Evolutionary conservation across 2,113 vertebrate genomes (phyloP), one percentile per base, ranked within the genome.

Genomic region (Orthonyx spaldingii): DNA sequence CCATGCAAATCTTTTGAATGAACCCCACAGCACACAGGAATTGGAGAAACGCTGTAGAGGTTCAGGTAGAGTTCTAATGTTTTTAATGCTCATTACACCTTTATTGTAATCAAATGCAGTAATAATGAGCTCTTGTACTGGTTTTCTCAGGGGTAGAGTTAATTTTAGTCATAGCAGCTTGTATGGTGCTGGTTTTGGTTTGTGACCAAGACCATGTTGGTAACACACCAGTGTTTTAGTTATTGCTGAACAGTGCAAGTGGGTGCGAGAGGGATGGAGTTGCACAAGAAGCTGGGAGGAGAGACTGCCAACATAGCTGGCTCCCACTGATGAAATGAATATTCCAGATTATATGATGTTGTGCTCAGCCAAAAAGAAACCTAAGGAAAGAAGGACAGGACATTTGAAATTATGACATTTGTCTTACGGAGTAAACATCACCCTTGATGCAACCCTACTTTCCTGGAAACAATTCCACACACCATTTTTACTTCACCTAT

Each of bases 251-350:
- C 17, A 52, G 11, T 19, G 11, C 22, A 28, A 30, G 42, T 57
- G 27, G 15, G 15, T 37, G 17, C 0, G 0, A 71, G 13, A 4
- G n/a, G 32, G 15, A 5, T 39, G 20, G 24, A 17, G 10, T 7
- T 13, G 26, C 13, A 52, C 11, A 57, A 42, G 35, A 39, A 55
- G 12, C 4, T 59, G n/a, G 7, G 21, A 65, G 23, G 12, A 17
- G 19, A 46, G 16, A 7, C 10, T 57, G 15, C 6, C 23, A 33
- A 6, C 2, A 12, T 3, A 55, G 14, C 12, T 82, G 59, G 28
- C 20, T 41, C 28, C 11, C 37, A 24, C 6, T 44, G 52, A 61
- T 12, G 24, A 50, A 50, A 82, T 1, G 6, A 6, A 50, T 68
- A 61, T 33, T 37, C 18, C 41, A 72, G 9, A 46, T 30, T 33